Percentiles rank a stretch among this genome's conserved stretches.
Conservation (phyloP, 2,888 invertebrate genomes). For the Pandemis heparana region DNA sequence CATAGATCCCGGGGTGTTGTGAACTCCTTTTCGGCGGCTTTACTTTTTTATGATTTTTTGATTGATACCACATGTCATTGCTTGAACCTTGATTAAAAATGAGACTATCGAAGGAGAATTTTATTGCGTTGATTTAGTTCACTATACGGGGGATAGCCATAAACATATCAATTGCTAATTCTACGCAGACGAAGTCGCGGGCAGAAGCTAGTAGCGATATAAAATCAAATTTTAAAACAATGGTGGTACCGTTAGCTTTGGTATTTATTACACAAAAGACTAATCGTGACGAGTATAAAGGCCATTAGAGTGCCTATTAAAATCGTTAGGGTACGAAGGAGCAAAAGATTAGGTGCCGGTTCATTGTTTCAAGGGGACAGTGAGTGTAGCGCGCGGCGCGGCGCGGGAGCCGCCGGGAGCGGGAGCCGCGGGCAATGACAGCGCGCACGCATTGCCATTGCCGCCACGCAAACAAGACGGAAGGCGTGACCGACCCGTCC, state of each 20-base stretch:
- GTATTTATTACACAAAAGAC: slow-evolving; percentile 30
- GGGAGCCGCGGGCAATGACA: slow-evolving; percentile 69
- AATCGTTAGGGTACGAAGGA: slow-evolving; percentile 53
- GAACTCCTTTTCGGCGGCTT: no score
- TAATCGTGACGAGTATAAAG: slow-evolving; percentile 46
- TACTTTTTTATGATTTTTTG: no score
- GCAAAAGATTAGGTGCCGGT: slow-evolving; percentile 52
- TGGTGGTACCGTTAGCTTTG: slow-evolving; percentile 6
- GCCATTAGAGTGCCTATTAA: slow-evolving; percentile 52
- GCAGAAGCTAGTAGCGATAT: no score
- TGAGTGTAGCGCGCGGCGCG: slow-evolving; percentile 61
- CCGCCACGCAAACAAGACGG: slow-evolving; percentile 56
- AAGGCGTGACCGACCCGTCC: slow-evolving; percentile 55
- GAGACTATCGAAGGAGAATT: no score
- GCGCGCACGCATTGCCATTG: slow-evolving; percentile 73
- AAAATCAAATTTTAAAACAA: slow-evolving; percentile 16
- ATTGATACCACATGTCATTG: no score
- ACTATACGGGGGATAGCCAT: no score
- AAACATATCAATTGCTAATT: no score
- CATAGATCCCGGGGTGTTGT: no score
- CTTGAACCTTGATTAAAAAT: no score
- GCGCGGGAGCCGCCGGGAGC: slow-evolving; percentile 57
- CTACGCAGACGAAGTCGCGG: no score
- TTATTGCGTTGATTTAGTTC: no score
- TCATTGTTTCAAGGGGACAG: slow-evolving; percentile 70